phyloP scores from a whole-genome alignment of 2,797 vertebrate species.

The Chaunax sp. region DNA sequence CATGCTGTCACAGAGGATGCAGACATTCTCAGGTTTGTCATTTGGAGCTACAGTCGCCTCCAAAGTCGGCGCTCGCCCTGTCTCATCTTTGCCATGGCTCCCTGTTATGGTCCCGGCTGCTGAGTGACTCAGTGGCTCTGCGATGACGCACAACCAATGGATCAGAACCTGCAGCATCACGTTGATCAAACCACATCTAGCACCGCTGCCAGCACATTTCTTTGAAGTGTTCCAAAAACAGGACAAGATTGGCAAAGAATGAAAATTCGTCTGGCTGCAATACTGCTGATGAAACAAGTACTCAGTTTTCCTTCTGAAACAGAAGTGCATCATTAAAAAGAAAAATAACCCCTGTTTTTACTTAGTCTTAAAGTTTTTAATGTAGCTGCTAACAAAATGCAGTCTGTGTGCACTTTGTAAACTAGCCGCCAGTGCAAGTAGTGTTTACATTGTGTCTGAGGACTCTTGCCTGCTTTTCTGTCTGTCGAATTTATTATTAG shows the following conservation, averaged over 20 bases:
- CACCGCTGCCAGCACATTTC: constrained; percentile 40
- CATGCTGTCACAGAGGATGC: constrained; percentile 41
- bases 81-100: constrained; percentile 50
- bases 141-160: constrained; percentile 68
- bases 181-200: constrained; percentile 53
- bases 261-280: constrained; percentile 6
- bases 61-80: constrained; percentile 29
- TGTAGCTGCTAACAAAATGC: not conserved
- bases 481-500: not conserved
- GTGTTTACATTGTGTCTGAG: not conserved
- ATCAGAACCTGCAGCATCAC: constrained; percentile 61
- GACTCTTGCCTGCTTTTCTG: not conserved
- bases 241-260: constrained; percentile 28
- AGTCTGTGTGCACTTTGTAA: not conserved
- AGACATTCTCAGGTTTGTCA: constrained; percentile 58
- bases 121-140: constrained; percentile 66
- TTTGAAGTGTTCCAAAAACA: constrained; percentile 39
- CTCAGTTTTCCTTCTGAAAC: constrained; percentile 2
- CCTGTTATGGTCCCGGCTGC: constrained; percentile 31
- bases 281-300: constrained; percentile 22
- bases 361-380: too few relatives aligned
- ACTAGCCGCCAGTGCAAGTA: not conserved
- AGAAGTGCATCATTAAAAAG: not conserved
- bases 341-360: not conserved
- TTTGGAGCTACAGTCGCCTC: constrained; percentile 53